These are phyloP conservation scores for Platyrinchus mystaceus DNA, from an alignment of 2,797 vertebrate genomes.

Conservation along the genomic window DNA sequence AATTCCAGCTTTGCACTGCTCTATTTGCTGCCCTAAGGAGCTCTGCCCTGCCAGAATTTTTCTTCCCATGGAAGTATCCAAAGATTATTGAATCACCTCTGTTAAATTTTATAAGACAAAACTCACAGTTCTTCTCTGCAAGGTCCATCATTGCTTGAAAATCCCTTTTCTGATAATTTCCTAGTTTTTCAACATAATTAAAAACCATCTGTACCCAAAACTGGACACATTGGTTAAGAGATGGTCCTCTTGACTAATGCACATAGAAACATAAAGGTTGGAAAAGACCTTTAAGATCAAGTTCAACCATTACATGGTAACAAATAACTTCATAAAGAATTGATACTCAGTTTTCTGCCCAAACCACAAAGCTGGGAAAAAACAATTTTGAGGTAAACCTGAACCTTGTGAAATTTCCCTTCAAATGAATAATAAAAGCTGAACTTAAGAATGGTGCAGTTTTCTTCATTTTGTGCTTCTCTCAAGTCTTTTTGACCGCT, in stretches of 20 bases:
- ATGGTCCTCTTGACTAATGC: neutral
- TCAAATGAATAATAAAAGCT: neutral
- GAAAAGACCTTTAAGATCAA: neutral
- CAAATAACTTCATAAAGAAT: neutral
- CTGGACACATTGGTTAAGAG: neutral
- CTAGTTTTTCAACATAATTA: rapidly evolving
- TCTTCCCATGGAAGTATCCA: neutral
- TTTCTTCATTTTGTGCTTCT: neutral
- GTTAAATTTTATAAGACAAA: neutral
- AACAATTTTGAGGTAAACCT: neutral
- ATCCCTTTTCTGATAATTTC: neutral
- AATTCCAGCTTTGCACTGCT: neutral
- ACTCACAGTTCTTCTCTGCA: neutral
- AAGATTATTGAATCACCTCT: neutral
- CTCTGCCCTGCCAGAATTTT: neutral
- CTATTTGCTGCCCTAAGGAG: neutral
- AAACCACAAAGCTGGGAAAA: neutral
- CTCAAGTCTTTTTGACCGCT: neutral
- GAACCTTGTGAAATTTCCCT: neutral
- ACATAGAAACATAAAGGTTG: neutral
- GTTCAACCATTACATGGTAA: neutral
- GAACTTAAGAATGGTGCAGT: neutral
- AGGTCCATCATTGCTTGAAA: neutral
- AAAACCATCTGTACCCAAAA: neutral
- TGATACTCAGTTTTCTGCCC: neutral